Evolutionary conservation across 2,888 invertebrate species (phyloP).

Genomic region (Eledone cirrhosa): DNA sequence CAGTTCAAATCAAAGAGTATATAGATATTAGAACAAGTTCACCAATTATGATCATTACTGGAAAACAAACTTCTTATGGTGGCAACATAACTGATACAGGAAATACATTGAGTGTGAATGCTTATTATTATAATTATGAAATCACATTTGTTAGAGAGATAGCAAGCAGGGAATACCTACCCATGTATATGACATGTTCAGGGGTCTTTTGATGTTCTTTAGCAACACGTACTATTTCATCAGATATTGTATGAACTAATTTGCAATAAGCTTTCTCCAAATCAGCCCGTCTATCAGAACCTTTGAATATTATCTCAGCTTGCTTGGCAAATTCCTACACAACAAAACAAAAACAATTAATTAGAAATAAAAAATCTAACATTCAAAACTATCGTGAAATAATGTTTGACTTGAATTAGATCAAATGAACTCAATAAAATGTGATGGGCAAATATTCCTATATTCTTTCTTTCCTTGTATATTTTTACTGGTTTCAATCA

Average conservation of each 20-base stretch:
- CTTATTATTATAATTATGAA: too few species aligned
- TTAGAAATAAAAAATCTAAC: neutral
- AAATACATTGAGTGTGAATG: too few species aligned
- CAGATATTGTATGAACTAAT: slow-evolving; percentile 81
- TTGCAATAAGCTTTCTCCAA: slow-evolving; percentile 63
- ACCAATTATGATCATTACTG: too few species aligned
- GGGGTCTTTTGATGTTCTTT: slow-evolving; percentile 90
- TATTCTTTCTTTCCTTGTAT: too few species aligned
- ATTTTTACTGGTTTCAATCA: too few species aligned
- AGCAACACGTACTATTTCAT: slow-evolving; percentile 81
- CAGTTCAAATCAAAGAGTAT: too few species aligned
- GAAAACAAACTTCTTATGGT: too few species aligned
- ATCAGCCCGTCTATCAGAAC: slow-evolving; percentile 77
- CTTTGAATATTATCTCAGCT: slow-evolving; percentile 86
- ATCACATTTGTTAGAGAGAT: neutral
- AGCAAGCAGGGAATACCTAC: slow-evolving; percentile 63
- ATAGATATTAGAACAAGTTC: too few species aligned
- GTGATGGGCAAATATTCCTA: too few species aligned
- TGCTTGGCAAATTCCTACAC: slow-evolving; percentile 80
- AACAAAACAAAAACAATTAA: neutral
- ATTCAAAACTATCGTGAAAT: neutral
- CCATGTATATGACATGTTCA: slow-evolving; percentile 89
- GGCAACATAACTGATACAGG: too few species aligned
- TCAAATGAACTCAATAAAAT: too few species aligned
- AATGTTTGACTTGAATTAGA: neutral